Evolutionary conservation across 2,113 vertebrate species (phyloP).

Genomic region (Irena cyanogastra): DNA sequence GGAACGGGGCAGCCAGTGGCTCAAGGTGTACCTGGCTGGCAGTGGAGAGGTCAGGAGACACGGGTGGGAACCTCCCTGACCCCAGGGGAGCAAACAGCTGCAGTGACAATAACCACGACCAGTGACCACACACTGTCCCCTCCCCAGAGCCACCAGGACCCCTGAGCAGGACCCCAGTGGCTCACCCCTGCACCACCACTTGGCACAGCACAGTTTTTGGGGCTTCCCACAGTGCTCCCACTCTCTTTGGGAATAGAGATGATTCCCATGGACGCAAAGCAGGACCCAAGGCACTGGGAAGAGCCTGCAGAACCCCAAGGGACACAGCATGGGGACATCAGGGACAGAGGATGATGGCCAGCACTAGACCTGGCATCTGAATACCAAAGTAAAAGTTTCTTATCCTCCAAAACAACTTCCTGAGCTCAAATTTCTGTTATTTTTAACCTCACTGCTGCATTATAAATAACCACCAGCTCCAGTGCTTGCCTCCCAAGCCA

Average conservation of each 20-base stretch:
- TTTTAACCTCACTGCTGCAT: not conserved
- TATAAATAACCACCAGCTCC: not conserved
- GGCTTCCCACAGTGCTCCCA: not conserved
- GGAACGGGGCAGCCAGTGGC: not conserved
- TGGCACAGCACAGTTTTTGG: not conserved
- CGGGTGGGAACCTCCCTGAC: not conserved
- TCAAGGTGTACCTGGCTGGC: not conserved
- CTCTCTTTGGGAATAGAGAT: not conserved
- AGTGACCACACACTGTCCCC: accelerated
- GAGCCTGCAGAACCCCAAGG: accelerated
- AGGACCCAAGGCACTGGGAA: accelerated
- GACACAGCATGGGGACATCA: not conserved
- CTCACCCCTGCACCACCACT: not conserved
- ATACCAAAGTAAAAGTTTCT: not conserved
- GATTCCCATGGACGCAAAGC: not conserved
- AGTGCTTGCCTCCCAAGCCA: not conserved
- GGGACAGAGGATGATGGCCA: not conserved
- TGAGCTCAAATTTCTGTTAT: conserved; percentile 7
- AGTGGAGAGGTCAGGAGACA: accelerated
- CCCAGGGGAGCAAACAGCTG: not conserved
- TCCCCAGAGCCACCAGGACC: not conserved
- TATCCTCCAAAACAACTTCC: not conserved
- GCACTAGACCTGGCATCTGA: not conserved
- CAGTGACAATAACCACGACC: not conserved
- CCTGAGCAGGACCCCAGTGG: accelerated